A percentile compares a stretch with the other conserved stretches of the same genome.
phyloP scores from a whole-genome alignment of 2,888 invertebrate species.

The Elegia similella region DNA sequence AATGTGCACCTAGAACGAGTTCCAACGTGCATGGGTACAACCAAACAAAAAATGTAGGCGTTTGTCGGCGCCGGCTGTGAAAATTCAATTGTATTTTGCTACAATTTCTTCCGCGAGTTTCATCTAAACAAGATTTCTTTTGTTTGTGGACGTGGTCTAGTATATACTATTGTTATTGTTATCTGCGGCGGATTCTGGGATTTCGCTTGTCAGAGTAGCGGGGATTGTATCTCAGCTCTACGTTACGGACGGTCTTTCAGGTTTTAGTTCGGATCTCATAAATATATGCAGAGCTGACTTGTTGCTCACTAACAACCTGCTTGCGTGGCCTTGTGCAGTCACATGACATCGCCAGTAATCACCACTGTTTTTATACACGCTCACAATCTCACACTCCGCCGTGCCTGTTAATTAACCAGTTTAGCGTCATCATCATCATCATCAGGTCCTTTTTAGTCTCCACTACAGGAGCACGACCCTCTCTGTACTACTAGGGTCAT shows the following conservation, averaged over 20 bases:
- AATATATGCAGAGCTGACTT: slow-evolving; percentile 15
- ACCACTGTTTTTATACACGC: slow-evolving; percentile 57
- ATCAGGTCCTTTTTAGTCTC: too few species aligned
- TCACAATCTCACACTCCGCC: slow-evolving; percentile 64
- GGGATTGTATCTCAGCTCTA: not conserved
- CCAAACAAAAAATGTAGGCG: not conserved
- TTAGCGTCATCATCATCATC: too few species aligned
- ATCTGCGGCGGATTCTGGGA: slow-evolving; percentile 13
- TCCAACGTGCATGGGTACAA: not conserved
- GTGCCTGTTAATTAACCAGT: slow-evolving; percentile 66
- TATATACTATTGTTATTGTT: slow-evolving; percentile 4
- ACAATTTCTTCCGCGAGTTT: not conserved
- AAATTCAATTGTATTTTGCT: not conserved
- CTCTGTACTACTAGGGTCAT: too few species aligned
- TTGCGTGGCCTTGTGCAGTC: slow-evolving; percentile 15
- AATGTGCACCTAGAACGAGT: not conserved
- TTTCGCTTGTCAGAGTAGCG: not conserved
- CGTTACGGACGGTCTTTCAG: slow-evolving; percentile 6
- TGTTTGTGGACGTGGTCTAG: not conserved
- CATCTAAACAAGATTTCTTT: not conserved
- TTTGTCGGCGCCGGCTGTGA: not conserved
- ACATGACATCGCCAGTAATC: slow-evolving; percentile 38
- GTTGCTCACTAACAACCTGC: not conserved
- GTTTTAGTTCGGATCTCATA: slow-evolving; percentile 18
- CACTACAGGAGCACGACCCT: too few species aligned